Percentiles rank a stretch among this genome's conserved stretches.
Conservation (phyloP, 2,113 vertebrate genomes). For the Hemichromis elongatus region DNA sequence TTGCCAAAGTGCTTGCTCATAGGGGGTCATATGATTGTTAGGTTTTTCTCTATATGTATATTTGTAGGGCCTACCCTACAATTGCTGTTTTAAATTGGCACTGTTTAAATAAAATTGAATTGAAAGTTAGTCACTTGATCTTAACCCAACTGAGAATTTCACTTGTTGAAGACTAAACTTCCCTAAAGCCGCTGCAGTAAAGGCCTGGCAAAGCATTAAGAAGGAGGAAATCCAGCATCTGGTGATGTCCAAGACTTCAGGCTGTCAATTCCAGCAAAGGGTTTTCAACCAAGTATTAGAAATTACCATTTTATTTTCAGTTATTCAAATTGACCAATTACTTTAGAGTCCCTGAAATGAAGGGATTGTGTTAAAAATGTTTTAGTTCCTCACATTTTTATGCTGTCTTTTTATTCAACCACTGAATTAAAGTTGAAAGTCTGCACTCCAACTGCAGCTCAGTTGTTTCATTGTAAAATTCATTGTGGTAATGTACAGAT, state of each 20-base stretch:
- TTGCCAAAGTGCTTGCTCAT: no score
- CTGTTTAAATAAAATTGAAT: background rate
- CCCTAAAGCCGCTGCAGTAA: background rate
- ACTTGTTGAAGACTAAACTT: background rate
- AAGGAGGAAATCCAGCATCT: background rate
- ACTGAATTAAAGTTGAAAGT: background rate
- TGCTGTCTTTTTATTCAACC: background rate
- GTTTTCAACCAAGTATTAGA: background rate
- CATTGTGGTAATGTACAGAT: background rate
- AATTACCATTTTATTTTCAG: background rate
- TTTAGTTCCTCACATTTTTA: background rate
- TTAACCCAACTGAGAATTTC: background rate
- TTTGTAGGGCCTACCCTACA: no score
- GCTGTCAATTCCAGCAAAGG: background rate
- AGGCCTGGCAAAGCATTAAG: background rate
- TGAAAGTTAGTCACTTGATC: background rate
- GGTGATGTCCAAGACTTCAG: background rate
- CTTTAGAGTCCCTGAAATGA: background rate
- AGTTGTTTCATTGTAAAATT: background rate
- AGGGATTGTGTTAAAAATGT: background rate
- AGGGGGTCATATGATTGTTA: no score
- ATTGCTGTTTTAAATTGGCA: no score
- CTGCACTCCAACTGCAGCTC: background rate
- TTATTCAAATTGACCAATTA: background rate
- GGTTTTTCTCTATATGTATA: no score